phyloP scores from a whole-genome alignment of 2,113 vertebrate species.

The Stegastes partitus region DNA sequence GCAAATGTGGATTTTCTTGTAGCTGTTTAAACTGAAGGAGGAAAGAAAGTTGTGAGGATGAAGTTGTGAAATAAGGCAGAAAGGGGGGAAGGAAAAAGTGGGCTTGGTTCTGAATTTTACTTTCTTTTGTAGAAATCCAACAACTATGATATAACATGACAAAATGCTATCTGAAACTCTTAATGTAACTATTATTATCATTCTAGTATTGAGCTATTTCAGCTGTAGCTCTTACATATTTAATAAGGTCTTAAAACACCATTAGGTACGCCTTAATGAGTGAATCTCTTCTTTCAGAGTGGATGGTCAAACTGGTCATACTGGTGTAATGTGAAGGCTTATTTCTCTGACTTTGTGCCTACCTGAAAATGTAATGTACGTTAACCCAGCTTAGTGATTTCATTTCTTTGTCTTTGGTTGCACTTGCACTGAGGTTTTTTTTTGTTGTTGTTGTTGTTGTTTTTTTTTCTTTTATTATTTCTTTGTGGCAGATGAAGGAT shows the following conservation, averaged over 20 bases:
- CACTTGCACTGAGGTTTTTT: constrained; percentile 58
- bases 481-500: constrained; percentile 59
- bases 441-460: constrained; percentile 5
- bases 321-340: constrained; percentile 65
- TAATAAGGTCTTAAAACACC: constrained; percentile 73
- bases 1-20: constrained; percentile 85
- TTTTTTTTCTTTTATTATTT: background rate
- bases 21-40: constrained; percentile 76
- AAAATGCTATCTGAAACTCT: constrained; percentile 56
- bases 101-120: constrained; percentile 42
- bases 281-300: constrained; percentile 51
- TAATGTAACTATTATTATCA: constrained; percentile 50
- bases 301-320: constrained; percentile 65
- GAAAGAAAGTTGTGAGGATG: constrained; percentile 46
- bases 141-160: constrained; percentile 46
- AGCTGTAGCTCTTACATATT: constrained; percentile 59
- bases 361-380: constrained; percentile 76
- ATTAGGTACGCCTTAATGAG: constrained; percentile 81
- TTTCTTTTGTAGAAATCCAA: constrained; percentile 67
- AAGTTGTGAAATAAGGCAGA: constrained; percentile 68
- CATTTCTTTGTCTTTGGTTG: constrained; percentile 69
- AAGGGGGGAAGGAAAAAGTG: constrained; percentile 13
- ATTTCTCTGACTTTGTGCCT: constrained; percentile 79
- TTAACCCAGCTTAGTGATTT: constrained; percentile 65
- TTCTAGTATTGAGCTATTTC: constrained; percentile 57